A percentile compares a stretch with the other conserved stretches of the same genome.
These are phyloP conservation scores for Catharus minimus DNA, from an alignment of 2,113 vertebrate species.

Conservation along the genomic window DNA sequence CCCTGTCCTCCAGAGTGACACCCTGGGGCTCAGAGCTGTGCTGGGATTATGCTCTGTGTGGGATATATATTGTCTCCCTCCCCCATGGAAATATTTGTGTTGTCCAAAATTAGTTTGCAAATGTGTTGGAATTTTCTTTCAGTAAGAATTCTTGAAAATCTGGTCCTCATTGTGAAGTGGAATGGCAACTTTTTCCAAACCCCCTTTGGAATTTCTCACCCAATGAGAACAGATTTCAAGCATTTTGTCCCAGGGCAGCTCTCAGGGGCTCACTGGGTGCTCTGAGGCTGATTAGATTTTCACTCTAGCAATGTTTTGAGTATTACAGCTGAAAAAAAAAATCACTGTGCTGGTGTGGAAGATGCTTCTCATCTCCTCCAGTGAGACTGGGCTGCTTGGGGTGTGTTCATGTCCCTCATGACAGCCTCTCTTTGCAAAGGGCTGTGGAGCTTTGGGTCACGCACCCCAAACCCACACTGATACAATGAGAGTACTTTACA, in stretches of 20 bases:
- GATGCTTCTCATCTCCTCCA: not conserved
- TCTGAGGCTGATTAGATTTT: not conserved
- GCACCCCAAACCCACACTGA: not conserved
- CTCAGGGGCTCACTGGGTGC: not conserved
- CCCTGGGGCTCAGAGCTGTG: not conserved
- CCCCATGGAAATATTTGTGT: conserved; percentile 31
- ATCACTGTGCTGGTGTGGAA: not conserved
- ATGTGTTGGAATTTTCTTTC: conserved; percentile 46
- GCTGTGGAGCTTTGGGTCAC: not conserved
- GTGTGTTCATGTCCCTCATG: not conserved
- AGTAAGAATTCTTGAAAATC: conserved; percentile 35
- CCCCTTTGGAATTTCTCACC: not conserved
- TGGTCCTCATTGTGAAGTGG: conserved; percentile 37
- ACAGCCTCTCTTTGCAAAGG: not conserved
- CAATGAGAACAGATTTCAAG: not conserved
- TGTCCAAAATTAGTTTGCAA: conserved; percentile 51
- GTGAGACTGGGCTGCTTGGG: not conserved
- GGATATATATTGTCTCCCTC: not conserved
- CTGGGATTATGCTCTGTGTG: not conserved
- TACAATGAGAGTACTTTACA: not conserved
- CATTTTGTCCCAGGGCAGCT: not conserved
- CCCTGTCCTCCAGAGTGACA: not conserved
- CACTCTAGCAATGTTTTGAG: not conserved
- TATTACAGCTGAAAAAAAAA: not conserved
- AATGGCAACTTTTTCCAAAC: not conserved